These are phyloP conservation scores for Conopomorpha cramerella DNA, from an alignment of 1,140 invertebrate genomes.

Conservation along the genomic window DNA sequence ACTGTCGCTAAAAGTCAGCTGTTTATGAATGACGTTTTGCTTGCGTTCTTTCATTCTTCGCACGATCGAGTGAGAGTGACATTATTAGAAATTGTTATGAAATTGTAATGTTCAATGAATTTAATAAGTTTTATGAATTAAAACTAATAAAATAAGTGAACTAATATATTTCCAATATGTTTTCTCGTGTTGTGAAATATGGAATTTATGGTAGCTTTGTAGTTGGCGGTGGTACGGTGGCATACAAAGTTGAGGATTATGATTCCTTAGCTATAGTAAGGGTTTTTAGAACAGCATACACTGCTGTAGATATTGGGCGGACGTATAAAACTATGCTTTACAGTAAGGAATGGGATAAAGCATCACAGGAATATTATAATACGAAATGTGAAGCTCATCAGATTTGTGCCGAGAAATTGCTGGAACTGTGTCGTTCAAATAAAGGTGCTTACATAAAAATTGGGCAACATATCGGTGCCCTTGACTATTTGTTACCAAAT, in stretches of 20 bases:
- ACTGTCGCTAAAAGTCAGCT: too few relatives aligned
- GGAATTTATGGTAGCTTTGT: slow-evolving; percentile 34
- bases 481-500: slow-evolving; percentile 92
- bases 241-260: too few relatives aligned
- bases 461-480: slow-evolving; percentile 94
- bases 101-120: too few relatives aligned
- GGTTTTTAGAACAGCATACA: slow-evolving; percentile 76
- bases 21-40: too few relatives aligned
- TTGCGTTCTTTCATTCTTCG: too few relatives aligned
- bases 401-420: slow-evolving; percentile 82
- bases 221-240: slow-evolving; percentile 27
- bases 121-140: background rate
- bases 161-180: slow-evolving; percentile 15
- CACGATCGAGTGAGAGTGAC: too few relatives aligned
- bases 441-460: slow-evolving; percentile 95
- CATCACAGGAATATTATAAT: slow-evolving; percentile 69
- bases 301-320: slow-evolving; percentile 77
- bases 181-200: slow-evolving; percentile 29
- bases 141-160: slow-evolving; percentile 4
- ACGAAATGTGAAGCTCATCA: slow-evolving; percentile 68
- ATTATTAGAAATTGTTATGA: too few relatives aligned
- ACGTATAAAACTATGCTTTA: slow-evolving; percentile 81
- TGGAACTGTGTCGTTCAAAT: slow-evolving; percentile 89
- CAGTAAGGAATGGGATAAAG: slow-evolving; percentile 66
- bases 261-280: slow-evolving; percentile 80